Base-by-base conservation (phyloP, 1,140 invertebrate species). In the Zaprionus inermis region DNA sequence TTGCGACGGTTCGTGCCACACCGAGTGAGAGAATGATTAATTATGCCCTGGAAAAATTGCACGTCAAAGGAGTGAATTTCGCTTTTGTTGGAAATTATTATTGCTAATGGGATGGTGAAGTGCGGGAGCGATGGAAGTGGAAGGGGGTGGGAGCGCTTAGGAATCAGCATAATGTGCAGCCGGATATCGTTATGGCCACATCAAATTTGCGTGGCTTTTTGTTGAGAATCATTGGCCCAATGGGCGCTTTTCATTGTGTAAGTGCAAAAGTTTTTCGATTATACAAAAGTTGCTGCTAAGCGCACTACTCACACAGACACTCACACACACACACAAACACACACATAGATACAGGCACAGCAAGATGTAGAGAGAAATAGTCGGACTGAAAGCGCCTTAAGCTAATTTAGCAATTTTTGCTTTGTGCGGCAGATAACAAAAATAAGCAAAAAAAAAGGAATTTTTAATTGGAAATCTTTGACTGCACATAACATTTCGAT, bases 381-480 rank as follows among this genome's bases (percentile, higher is more conserved):
- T 46, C 52, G 34, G 67, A 68, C 55, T 52, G 28, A 36, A 74
- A 78, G 41, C 54, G 84, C 84, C 85, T 56, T 64, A 59, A 79
- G 84, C 86, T 90, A 84, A 89, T 89, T 81, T 81, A 69, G 73
- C 59, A 76, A 78, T 88, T 89, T 83, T 78, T 72, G 56, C 59
- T 83, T 69, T 81, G 76, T 64, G 67, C 34, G 52, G n/a, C 28
- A 75, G 60, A 69, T 63, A 63, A 61, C 57, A 63, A 75, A 51
- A 65, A 60, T 55, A 67, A 74, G 41, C 61, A 79, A 72, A 80
- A 76, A 79, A 80, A 76, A 81, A 69, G 51, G 78, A 73, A 79
- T 91, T 91, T 89, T 89, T 91, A 91, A 91, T 91, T 91, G 88
- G 90, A 91, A 91, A 79, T 79, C 84, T 81, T 71, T 79, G 79